phyloP scores from a whole-genome alignment of 2,113 vertebrate species.

The Mustelus asterias region DNA sequence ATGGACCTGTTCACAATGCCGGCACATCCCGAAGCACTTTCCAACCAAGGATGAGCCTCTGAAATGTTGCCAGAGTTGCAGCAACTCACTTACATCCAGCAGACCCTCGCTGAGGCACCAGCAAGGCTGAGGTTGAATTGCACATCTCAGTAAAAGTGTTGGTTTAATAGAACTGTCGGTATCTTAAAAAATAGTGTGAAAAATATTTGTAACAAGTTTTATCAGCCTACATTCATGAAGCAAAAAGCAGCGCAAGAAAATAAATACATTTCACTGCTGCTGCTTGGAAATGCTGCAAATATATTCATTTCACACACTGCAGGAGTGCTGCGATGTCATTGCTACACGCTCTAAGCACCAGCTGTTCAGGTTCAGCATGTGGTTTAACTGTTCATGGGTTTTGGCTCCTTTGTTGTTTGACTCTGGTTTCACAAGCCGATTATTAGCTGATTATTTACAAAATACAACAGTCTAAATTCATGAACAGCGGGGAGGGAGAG shows the following conservation, averaged over 20 bases:
- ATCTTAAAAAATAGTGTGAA: neutral
- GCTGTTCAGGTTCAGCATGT: neutral
- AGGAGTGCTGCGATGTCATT: neutral
- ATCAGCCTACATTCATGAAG: neutral
- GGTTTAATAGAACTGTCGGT: neutral
- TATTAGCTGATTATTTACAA: neutral
- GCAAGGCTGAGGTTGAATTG: neutral
- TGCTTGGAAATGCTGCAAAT: neutral
- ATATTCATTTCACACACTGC: neutral
- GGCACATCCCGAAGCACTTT: neutral
- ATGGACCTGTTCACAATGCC: neutral
- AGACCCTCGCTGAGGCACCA: neutral
- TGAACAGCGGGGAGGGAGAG: neutral
- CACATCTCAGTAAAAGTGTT: neutral
- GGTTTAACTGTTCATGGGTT: constrained; percentile 19
- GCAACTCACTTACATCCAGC: neutral
- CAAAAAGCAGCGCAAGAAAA: neutral
- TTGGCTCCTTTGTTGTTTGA: neutral
- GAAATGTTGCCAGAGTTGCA: neutral
- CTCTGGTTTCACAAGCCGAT: neutral
- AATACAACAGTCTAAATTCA: neutral
- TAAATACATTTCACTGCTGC: neutral
- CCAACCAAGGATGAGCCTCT: neutral
- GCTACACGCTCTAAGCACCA: too few relatives aligned
- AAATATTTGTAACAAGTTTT: neutral